Conservation (phyloP, 2,797 vertebrate species). For the Paguma larvata region DNA sequence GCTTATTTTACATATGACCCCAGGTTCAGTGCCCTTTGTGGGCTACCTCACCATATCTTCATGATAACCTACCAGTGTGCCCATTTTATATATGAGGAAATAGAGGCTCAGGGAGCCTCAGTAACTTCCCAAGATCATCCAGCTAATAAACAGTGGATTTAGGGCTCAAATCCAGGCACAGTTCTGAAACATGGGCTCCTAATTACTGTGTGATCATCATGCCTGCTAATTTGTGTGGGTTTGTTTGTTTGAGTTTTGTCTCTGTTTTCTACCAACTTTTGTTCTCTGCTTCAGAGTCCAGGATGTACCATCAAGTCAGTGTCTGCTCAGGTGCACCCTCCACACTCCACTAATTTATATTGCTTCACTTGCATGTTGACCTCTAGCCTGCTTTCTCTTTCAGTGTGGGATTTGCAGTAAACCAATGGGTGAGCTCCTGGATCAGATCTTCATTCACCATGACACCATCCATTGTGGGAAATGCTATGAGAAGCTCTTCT, state of each 20-base stretch:
- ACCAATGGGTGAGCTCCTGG: conserved; percentile 96
- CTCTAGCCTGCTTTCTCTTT: conserved; percentile 34
- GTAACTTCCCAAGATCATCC: neutral
- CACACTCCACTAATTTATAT: fast-evolving
- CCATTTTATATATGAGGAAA: neutral
- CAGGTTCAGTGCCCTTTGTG: neutral
- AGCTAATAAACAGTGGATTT: neutral
- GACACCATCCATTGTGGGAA: conserved; percentile 95
- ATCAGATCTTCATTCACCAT: conserved; percentile 94
- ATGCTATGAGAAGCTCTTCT: conserved; percentile 94
- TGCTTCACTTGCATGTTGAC: neutral
- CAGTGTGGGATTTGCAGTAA: conserved; percentile 95
- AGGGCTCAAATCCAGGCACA: neutral
- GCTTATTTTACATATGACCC: neutral
- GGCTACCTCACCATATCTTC: neutral
- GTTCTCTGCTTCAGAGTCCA: neutral
- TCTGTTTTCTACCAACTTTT: conserved; percentile 3
- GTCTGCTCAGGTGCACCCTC: neutral
- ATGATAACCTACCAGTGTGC: neutral
- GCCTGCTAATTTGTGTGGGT: neutral
- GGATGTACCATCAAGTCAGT: neutral
- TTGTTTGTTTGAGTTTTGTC: neutral
- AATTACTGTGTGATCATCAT: neutral
- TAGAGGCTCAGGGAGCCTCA: neutral
- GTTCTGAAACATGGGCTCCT: neutral